Base-by-base conservation (phyloP, 2,888 invertebrate species). In the Dicroscelio sp. region DNA sequence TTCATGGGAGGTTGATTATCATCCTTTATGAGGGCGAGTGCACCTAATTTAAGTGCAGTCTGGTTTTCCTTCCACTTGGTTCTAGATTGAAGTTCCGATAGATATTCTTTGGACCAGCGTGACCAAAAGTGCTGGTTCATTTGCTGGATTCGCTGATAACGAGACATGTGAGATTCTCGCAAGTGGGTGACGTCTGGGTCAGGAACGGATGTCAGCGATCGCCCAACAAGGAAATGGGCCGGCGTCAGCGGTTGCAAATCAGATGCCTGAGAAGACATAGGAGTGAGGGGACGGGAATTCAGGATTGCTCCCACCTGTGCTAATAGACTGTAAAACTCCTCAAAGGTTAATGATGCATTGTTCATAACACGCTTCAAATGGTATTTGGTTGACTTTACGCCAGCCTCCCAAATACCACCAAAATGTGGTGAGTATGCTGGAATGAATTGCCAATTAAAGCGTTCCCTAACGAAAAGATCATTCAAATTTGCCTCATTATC, bases 221-320 rank as follows among this genome's bases (percentile, higher is more conserved):
- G 63, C 14, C 94, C 95, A 63, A 95, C 93, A 0, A 96, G 80
- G 52, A 96, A 94, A 87, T 96, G 95, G 5, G 94, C 94, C 25
- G 95, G 95, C 6, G 95, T 95, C 1, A 95, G 78, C 1, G 91
- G 90, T 6, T 76, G 35, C 10, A 93, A 76, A 48, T 94, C 94
- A 17, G 65, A 12, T 0, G 94, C 87, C 86, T 95, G 92, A 0
- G 90, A 55, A 0, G 94, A 93, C 3, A 94, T 6, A 12, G 93
- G 92, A 20, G 88, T 87, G 1, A 82, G 65, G 20, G 76, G 76
- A 5, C 83, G 63, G 30, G 83, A 78, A 38, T 89, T 89, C 0
- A 75, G 65, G 31, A 82, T 63, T 0, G 82, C 87, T 31, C 31
- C 52, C 5, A 88, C 38, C 30, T 88, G 83, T 69, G 69, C 38